These are phyloP conservation scores for Sturnira hondurensis DNA, from an alignment of 2,113 vertebrate species.

Conservation along the genomic window DNA sequence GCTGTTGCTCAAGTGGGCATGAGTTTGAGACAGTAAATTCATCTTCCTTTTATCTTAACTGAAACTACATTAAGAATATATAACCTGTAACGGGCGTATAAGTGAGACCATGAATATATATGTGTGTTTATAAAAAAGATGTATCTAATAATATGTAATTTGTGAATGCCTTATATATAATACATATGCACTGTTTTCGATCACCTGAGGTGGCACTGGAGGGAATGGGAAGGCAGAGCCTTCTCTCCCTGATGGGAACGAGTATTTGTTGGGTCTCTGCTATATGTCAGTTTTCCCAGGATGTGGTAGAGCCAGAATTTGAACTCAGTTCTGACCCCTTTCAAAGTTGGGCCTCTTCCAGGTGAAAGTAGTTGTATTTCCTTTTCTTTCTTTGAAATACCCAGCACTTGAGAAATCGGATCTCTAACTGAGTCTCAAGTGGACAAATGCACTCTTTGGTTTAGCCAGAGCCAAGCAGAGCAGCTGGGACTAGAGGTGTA, in stretches of 20 bases:
- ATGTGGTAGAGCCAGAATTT: neutral
- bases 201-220: neutral
- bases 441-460: neutral
- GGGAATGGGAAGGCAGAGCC: neutral
- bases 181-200: neutral
- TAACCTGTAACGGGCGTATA: neutral
- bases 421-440: neutral
- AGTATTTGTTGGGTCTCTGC: neutral
- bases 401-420: neutral
- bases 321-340: neutral
- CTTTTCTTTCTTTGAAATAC: neutral
- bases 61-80: neutral
- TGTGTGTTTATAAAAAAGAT: neutral
- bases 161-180: neutral
- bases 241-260: neutral
- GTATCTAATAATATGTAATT: neutral
- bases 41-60: neutral
- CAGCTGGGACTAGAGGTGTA: neutral
- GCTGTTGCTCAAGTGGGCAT: neutral
- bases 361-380: neutral
- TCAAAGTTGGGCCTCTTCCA: neutral
- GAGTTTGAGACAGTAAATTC: neutral
- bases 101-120: neutral
- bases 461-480: neutral
- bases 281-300: neutral